Evolutionary conservation across 2,797 vertebrate species (phyloP).

Genomic region (Mormyrops boulengeri): DNA sequence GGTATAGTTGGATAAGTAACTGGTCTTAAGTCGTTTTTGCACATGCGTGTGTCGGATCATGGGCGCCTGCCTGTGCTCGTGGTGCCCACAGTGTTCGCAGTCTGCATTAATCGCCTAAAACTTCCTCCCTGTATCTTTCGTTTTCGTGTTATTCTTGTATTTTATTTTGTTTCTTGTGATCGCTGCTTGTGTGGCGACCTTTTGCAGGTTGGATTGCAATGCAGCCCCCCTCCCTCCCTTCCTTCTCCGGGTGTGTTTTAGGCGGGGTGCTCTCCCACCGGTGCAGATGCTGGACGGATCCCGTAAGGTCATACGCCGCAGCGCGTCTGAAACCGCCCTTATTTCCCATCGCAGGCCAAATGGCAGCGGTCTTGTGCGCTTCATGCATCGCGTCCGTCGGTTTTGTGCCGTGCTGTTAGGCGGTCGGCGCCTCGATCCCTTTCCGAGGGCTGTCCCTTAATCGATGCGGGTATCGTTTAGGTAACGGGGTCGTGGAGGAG

Average conservation of each 20-base stretch:
- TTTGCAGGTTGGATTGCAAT: background rate
- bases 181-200: background rate
- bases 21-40: background rate
- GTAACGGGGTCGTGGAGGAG: background rate
- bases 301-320: constrained; percentile 4
- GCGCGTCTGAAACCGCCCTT: background rate
- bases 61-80: background rate
- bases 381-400: background rate
- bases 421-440: background rate
- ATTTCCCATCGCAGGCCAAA: background rate
- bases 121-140: background rate
- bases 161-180: background rate
- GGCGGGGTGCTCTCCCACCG: background rate
- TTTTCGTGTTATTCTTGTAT: background rate
- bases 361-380: background rate
- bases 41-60: background rate
- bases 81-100: background rate
- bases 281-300: constrained; percentile 11
- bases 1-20: background rate
- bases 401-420: background rate
- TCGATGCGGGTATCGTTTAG: background rate
- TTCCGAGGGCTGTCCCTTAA: background rate
- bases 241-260: background rate
- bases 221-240: background rate
- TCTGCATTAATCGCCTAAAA: background rate